Base-by-base conservation (phyloP, 2,113 vertebrate genomes). In the Peromyscus leucopus region DNA sequence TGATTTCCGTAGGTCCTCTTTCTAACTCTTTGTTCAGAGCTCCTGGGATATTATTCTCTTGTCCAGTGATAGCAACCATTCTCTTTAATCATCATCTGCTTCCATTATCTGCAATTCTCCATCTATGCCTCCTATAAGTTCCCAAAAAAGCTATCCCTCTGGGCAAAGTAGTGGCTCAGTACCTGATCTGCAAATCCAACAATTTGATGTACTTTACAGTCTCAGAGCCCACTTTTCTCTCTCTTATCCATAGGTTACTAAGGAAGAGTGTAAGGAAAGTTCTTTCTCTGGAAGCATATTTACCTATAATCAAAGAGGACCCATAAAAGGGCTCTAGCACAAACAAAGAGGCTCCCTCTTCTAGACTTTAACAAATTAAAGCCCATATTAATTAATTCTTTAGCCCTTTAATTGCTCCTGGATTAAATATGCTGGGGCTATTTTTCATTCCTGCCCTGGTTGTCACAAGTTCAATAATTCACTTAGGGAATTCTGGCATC, bases 391-490 rank as follows among this genome's bases (percentile, higher is more conserved):
- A 97, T 97, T 97, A 96, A 96, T 96, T 96, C 33, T 71, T 89
- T 90, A 75, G 86, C 26, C 69, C 39, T 97, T 96, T 93, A 95
- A 96, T 97, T 97, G 90, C 75, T 97, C 83, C 83, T 95, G 83
- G 93, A 95, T 97, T 96, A 97, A 96, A 95, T 93, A 92, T 84
- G 89, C 57, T 71, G 39, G 5, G 86, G 93, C 95, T 79, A 96
- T 93, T 97, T 96, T 97, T 97, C 89, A 96, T 96, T 85, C 57
- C 1, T 3, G 83, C 61, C 83, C 87, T 90, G 78, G 74, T 94
- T 97, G 87, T 92, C 87, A 92, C 86, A 80, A 87, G 91, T 92
- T 97, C 97, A 90, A 51, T 96, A 96, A 96, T 96, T 97, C 93
- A 96, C 96, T 84, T 72, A 93, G 83, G 78, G 79, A 76, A 97